Conservation (phyloP, 2,797 vertebrate species). For the Danio albolineatus region DNA sequence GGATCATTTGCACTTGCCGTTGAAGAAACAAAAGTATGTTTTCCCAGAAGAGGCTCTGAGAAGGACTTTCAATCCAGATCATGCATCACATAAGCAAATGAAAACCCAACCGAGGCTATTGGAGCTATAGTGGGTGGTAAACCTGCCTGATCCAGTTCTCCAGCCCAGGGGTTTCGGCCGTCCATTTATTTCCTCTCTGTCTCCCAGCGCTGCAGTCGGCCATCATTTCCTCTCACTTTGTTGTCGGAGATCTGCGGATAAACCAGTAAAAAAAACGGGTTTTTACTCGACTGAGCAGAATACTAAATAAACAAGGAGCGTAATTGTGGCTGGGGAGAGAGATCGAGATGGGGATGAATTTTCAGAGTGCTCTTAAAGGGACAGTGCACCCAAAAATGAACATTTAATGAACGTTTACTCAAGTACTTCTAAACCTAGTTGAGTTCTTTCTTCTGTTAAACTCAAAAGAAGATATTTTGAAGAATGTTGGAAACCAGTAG, state of each 20-base stretch:
- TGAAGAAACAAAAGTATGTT: not conserved
- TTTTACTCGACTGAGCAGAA: slow-evolving; percentile 57
- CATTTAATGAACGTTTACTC: too few species aligned
- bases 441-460: too few species aligned
- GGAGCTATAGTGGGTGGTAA: slow-evolving; percentile 20
- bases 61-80: slow-evolving; percentile 57
- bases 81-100: slow-evolving; percentile 38
- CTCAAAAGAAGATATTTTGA: too few species aligned
- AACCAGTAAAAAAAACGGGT: slow-evolving; percentile 30
- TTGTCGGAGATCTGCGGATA: slow-evolving; percentile 62
- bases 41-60: slow-evolving; percentile 39
- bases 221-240: slow-evolving; percentile 64
- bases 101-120: slow-evolving; percentile 7
- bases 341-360: slow-evolving; percentile 34
- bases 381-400: too few species aligned
- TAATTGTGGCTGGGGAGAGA: slow-evolving; percentile 44
- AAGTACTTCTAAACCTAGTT: too few species aligned
- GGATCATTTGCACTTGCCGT: not conserved
- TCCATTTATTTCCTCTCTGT: slow-evolving; percentile 45
- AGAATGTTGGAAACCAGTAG: too few species aligned
- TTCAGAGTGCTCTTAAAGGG: slow-evolving; percentile 29
- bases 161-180: slow-evolving; percentile 54
- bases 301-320: slow-evolving; percentile 52
- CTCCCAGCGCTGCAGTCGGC: slow-evolving; percentile 44
- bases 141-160: slow-evolving; percentile 44